phyloP scores from a whole-genome alignment of 2,797 vertebrate species.

The Mus spretus region DNA sequence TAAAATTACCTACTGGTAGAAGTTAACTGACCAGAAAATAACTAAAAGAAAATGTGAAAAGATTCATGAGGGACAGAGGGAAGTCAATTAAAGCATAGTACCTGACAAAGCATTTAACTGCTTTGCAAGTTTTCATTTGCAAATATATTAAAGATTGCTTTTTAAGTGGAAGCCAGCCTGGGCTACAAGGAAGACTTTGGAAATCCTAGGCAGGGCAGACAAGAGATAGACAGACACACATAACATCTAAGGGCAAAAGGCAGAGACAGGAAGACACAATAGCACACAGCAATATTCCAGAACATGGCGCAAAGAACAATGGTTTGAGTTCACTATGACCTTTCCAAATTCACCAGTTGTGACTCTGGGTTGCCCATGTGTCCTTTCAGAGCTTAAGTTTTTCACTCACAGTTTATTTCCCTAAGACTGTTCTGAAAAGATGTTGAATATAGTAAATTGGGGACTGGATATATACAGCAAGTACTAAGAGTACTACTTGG shows the following conservation, averaged over 20 bases:
- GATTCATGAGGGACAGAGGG: background rate
- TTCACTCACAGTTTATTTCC: background rate
- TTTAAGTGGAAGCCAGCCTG: background rate
- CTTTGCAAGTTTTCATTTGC: conserved; percentile 21
- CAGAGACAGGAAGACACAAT: background rate
- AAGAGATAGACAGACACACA: background rate
- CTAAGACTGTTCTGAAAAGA: background rate
- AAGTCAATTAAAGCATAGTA: background rate
- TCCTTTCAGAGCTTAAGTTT: background rate
- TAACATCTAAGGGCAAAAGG: background rate
- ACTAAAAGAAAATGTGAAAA: conserved; percentile 48
- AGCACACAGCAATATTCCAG: background rate
- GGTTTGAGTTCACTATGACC: background rate
- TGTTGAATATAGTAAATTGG: background rate
- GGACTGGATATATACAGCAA: too few species aligned
- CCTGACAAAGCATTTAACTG: background rate
- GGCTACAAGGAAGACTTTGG: background rate
- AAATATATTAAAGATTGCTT: background rate
- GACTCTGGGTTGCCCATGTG: background rate
- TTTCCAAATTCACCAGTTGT: background rate
- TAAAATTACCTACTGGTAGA: conserved; percentile 11
- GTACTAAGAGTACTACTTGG: background rate
- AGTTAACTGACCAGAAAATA: conserved; percentile 59
- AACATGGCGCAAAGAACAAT: background rate
- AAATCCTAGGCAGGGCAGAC: background rate